A percentile compares a stretch with the other conserved stretches of the same genome.
phyloP scores from a whole-genome alignment of 2,797 vertebrate species.

The Chaetodon trifasciatus region DNA sequence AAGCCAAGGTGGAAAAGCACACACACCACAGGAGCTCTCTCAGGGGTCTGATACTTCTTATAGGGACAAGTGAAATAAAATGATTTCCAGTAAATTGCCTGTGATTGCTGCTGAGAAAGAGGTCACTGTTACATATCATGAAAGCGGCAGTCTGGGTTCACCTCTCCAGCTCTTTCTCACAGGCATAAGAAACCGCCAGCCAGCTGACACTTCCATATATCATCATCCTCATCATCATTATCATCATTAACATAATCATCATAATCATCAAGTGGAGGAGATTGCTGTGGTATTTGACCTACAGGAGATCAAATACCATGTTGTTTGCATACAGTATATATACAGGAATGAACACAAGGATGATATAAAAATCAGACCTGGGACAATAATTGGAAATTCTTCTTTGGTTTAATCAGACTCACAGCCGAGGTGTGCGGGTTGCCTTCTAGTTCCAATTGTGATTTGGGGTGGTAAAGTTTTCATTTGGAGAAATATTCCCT shows the following conservation, averaged over 20 bases:
- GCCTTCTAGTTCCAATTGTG: neutral
- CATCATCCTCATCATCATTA: slow-evolving; percentile 62
- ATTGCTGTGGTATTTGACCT: slow-evolving; percentile 51
- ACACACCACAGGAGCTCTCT: slow-evolving; percentile 20
- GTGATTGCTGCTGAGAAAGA: slow-evolving; percentile 41
- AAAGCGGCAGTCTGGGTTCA: slow-evolving; percentile 27
- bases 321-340: neutral
- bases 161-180: slow-evolving; percentile 17
- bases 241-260: slow-evolving; percentile 60
- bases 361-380: neutral
- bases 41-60: slow-evolving; percentile 37
- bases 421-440: neutral
- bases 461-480: neutral
- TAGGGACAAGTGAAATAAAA: slow-evolving; percentile 51
- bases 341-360: neutral
- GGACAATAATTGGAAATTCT: neutral
- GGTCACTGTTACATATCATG: slow-evolving; percentile 53
- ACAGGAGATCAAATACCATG: slow-evolving; percentile 31
- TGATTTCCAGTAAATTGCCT: slow-evolving; percentile 50
- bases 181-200: slow-evolving; percentile 29
- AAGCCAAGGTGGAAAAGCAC: slow-evolving; percentile 21
- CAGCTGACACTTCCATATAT: slow-evolving; percentile 54
- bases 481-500: neutral
- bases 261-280: slow-evolving; percentile 53
- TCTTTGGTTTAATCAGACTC: neutral